A percentile compares a stretch with the other conserved stretches of the same genome.
These are phyloP conservation scores for Sesia bembeciformis DNA, from an alignment of 2,888 invertebrate genomes.

Conservation along the genomic window DNA sequence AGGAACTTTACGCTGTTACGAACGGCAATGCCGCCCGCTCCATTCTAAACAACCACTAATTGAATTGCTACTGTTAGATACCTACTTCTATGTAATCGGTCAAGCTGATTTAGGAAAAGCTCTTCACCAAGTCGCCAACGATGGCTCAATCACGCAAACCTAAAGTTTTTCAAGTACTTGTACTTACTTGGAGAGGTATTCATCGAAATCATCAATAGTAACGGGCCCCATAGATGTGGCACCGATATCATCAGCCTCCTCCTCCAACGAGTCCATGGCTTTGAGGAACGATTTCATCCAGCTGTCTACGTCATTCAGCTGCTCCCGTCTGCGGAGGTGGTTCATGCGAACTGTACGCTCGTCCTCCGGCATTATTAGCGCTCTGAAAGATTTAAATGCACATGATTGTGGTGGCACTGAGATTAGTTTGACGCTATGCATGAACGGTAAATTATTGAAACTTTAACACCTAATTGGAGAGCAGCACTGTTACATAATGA, in stretches of 20 bases:
- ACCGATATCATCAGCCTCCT: conserved; percentile 86
- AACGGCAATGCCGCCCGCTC: too few relatives aligned
- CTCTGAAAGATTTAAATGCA: conserved; percentile 58
- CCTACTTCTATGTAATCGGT: too few relatives aligned
- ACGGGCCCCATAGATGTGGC: conserved; percentile 91
- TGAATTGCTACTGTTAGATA: too few relatives aligned
- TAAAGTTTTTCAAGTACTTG: neutral
- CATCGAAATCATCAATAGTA: conserved; percentile 93
- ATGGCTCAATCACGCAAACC: too few relatives aligned
- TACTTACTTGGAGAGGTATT: conserved; percentile 88
- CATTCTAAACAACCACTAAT: too few relatives aligned
- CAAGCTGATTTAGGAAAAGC: too few relatives aligned
- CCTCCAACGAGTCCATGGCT: conserved; percentile 89
- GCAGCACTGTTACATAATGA: too few relatives aligned
- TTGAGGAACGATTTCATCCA: conserved; percentile 93
- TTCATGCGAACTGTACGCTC: conserved; percentile 91
- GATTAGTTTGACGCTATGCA: too few relatives aligned
- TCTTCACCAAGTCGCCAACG: too few relatives aligned
- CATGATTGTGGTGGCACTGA: conserved; percentile 4
- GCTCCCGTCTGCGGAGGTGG: conserved; percentile 85
- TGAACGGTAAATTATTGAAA: too few relatives aligned
- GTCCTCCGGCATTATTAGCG: conserved; percentile 92
- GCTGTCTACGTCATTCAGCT: conserved; percentile 87
- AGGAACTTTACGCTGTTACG: too few relatives aligned
- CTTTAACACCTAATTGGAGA: too few relatives aligned